Conservation (phyloP, 2,888 invertebrate genomes). For the Choreutis nemorana region DNA sequence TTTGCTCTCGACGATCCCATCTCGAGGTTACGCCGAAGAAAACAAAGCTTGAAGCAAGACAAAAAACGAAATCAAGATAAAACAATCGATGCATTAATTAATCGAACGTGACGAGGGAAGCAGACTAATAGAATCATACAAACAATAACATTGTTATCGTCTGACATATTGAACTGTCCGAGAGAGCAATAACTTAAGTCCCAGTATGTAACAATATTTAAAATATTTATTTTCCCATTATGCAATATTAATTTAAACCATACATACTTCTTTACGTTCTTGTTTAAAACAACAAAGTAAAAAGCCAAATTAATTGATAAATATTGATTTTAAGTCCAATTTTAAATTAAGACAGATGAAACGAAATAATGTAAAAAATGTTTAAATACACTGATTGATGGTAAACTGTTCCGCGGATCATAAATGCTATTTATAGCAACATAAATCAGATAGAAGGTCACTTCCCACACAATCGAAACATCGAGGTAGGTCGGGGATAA, state of each 20-base stretch:
- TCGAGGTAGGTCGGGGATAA: conserved; percentile 54
- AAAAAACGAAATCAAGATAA: conserved; percentile 13
- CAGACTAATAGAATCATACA: conserved; percentile 18
- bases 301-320: too few species aligned
- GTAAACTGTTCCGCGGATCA: conserved; percentile 25
- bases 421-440: conserved; percentile 49
- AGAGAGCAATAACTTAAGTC: too few species aligned
- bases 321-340: conserved; percentile 3
- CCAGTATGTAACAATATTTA: too few species aligned
- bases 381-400: conserved; percentile 28
- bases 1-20: conserved; percentile 31
- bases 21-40: conserved; percentile 27
- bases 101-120: conserved; percentile 17
- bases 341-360: conserved; percentile 6
- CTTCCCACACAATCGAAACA: conserved; percentile 31
- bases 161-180: conserved; percentile 36
- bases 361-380: conserved; percentile 12
- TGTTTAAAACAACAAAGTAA: too few species aligned
- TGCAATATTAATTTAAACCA: too few species aligned
- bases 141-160: conserved; percentile 46
- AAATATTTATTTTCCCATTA: too few species aligned
- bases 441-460: conserved; percentile 46
- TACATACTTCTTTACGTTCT: too few species aligned
- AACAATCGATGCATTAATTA: conserved; percentile 21
- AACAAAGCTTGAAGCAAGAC: conserved; percentile 24